phyloP scores from a whole-genome alignment of 2,888 invertebrate species.

The Plagodis dolabraria region DNA sequence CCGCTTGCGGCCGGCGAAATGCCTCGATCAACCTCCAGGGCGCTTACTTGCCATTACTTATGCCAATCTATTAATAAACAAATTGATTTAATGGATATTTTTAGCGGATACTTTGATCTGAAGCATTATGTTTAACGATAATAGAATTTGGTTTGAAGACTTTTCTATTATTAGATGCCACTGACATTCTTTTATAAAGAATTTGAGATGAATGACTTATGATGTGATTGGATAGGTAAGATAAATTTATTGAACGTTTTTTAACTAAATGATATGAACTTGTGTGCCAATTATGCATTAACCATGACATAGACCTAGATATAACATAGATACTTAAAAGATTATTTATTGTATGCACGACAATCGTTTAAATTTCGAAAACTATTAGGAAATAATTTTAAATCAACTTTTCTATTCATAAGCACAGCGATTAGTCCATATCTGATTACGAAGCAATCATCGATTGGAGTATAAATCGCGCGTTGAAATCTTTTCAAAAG shows the following conservation, averaged over 20 bases:
- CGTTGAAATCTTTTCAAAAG: constrained; percentile 62
- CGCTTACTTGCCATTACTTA: constrained; percentile 82
- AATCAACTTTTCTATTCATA: constrained; percentile 20
- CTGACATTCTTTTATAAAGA: neutral
- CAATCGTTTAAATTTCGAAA: too few species aligned
- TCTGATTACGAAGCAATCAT: constrained; percentile 45
- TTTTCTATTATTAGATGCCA: constrained; percentile 10
- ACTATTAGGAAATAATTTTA: too few species aligned
- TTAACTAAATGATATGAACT: too few species aligned
- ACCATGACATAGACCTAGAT: too few species aligned
- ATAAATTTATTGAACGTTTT: constrained; percentile 1
- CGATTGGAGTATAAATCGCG: constrained; percentile 45
- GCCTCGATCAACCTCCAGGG: constrained; percentile 71
- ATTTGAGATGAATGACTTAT: constrained; percentile 8
- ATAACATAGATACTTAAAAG: too few species aligned
- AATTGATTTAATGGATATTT: constrained; percentile 78
- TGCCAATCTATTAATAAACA: constrained; percentile 82
- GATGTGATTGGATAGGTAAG: neutral
- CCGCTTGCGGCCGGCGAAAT: constrained; percentile 74
- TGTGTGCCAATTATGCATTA: too few species aligned
- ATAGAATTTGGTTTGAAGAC: constrained; percentile 32
- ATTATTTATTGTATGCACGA: too few species aligned
- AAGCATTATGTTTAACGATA: constrained; percentile 44
- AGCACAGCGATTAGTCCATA: constrained; percentile 33
- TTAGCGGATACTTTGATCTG: constrained; percentile 59